Conservation (phyloP, 2,888 invertebrate species). For the Cyrtodaria siliqua region DNA sequence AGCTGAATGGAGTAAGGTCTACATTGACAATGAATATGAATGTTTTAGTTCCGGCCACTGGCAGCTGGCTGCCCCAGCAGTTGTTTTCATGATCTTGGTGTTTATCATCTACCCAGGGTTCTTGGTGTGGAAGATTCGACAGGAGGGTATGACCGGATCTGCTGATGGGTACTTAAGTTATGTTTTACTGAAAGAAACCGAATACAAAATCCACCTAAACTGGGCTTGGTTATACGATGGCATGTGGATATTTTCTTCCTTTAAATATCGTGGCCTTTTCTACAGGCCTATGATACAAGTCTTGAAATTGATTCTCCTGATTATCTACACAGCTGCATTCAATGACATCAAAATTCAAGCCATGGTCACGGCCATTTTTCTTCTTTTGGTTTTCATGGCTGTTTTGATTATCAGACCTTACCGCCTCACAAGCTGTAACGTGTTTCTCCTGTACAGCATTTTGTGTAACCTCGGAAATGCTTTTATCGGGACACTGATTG, state of each 20-base stretch:
- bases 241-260: constrained; percentile 82
- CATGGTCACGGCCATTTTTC: constrained; percentile 61
- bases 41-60: constrained; percentile 77
- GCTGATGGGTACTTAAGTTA: constrained; percentile 78
- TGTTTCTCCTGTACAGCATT: constrained; percentile 70
- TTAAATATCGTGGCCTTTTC: constrained; percentile 75
- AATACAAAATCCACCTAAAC: constrained; percentile 82
- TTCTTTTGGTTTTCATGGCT: constrained; percentile 65
- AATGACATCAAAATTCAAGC: constrained; percentile 73
- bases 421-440: constrained; percentile 78
- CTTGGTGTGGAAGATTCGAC: constrained; percentile 74
- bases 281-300: constrained; percentile 74
- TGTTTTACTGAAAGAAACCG: constrained; percentile 82
- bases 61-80: constrained; percentile 73
- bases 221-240: constrained; percentile 77
- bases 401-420: constrained; percentile 75
- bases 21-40: constrained; percentile 73
- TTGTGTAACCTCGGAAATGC: constrained; percentile 71
- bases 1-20: constrained; percentile 63
- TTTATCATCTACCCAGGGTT: constrained; percentile 78
- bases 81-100: constrained; percentile 65
- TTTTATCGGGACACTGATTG: constrained; percentile 74
- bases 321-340: constrained; percentile 74
- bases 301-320: constrained; percentile 71
- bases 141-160: constrained; percentile 73